phyloP scores from a whole-genome alignment of 2,888 invertebrate species.

The Amphiduros pacificus region DNA sequence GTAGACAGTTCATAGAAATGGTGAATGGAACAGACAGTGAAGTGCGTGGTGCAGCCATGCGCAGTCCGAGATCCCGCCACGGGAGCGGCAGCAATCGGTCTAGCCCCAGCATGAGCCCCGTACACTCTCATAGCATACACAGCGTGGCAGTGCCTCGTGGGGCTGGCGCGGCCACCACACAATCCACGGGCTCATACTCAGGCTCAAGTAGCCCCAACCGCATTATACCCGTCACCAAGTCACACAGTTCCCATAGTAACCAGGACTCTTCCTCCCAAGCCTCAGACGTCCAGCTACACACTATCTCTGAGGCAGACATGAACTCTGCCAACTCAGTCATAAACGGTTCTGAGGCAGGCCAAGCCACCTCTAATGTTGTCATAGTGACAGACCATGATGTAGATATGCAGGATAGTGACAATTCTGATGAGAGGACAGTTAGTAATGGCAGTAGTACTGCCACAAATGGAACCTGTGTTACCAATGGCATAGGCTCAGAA shows the following conservation, averaged over 20 bases:
- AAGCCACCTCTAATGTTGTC: conserved; percentile 3
- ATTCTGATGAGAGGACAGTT: conserved; percentile 22
- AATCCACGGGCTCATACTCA: conserved; percentile 26
- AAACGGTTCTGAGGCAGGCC: conserved; percentile 16
- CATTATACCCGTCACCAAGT: conserved; percentile 18
- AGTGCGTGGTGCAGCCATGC: conserved; percentile 66
- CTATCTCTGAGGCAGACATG: conserved; percentile 43
- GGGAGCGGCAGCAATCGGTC: conserved; percentile 53
- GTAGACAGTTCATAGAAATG: conserved; percentile 98
- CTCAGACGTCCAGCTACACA: conserved; percentile 22
- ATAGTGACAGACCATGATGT: conserved; percentile 33
- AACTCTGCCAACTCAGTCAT: conserved; percentile 44
- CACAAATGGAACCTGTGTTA: conserved; percentile 40
- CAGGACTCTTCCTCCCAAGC: conserved; percentile 22
- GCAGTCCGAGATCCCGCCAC: conserved; percentile 53
- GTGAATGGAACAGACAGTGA: conserved; percentile 65
- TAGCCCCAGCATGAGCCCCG: conserved; percentile 56
- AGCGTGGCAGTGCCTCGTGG: background rate
- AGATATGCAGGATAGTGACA: conserved; percentile 47
- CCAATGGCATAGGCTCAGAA: conserved; percentile 31
- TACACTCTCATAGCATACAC: conserved; percentile 31
- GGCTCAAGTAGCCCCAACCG: conserved; percentile 46
- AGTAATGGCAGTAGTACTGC: conserved; percentile 29
- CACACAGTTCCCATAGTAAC: background rate
- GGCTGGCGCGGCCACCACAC: background rate